Evolutionary conservation across 1,140 invertebrate genomes (phyloP).

Genomic region (Drosophila kepulauana): DNA sequence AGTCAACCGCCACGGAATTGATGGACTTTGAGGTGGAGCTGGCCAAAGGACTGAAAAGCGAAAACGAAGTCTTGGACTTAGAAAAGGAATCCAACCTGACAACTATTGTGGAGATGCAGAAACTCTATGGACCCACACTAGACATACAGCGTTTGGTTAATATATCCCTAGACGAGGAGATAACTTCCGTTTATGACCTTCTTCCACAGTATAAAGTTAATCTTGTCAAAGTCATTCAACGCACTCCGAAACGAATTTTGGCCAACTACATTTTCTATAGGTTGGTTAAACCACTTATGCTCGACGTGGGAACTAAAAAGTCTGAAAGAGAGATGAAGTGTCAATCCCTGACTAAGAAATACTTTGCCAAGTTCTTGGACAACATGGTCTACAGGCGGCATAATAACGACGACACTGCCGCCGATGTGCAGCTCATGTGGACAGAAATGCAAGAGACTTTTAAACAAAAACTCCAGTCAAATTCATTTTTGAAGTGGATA

Average conservation of each 20-base stretch:
- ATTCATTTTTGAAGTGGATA: slow-evolving; percentile 47
- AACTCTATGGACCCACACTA: slow-evolving; percentile 42
- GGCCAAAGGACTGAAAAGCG: slow-evolving; percentile 55
- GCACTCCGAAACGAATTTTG: slow-evolving; percentile 49
- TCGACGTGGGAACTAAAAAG: slow-evolving; percentile 14
- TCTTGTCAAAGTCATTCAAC: slow-evolving; percentile 42
- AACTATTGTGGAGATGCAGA: slow-evolving; percentile 53
- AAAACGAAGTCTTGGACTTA: slow-evolving; percentile 36
- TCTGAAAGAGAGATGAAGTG: slow-evolving; percentile 32
- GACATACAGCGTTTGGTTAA: slow-evolving; percentile 47
- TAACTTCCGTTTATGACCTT: slow-evolving; percentile 52
- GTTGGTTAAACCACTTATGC: slow-evolving; percentile 51
- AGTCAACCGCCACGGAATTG: slow-evolving; percentile 53
- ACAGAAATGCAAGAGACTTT: slow-evolving; percentile 63
- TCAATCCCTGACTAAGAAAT: slow-evolving; percentile 51
- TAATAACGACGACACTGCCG: slow-evolving; percentile 53
- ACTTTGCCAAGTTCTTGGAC: slow-evolving; percentile 70
- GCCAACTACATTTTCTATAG: slow-evolving; percentile 74
- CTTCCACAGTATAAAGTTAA: slow-evolving; percentile 57
- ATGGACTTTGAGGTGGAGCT: slow-evolving; percentile 69
- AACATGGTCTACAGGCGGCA: slow-evolving; percentile 72
- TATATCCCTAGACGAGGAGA: slow-evolving; percentile 30
- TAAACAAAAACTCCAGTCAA: slow-evolving; percentile 44
- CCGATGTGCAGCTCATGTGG: slow-evolving; percentile 68
- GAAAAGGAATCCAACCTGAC: slow-evolving; percentile 30